phyloP scores from a whole-genome alignment of 2,113 vertebrate species.

The Tachysurus fulvidraco region DNA sequence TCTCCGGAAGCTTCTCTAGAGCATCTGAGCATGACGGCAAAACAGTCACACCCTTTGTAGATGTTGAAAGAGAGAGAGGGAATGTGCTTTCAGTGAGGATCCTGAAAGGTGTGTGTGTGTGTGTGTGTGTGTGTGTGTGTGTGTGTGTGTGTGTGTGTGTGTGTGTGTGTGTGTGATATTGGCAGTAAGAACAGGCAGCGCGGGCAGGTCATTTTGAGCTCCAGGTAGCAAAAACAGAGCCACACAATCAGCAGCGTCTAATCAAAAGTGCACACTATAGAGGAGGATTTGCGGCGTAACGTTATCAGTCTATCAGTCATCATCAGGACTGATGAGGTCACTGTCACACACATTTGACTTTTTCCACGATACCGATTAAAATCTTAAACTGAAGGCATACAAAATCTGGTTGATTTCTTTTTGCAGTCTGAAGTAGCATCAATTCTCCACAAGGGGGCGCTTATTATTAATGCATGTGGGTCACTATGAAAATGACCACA shows the following conservation, averaged over 20 bases:
- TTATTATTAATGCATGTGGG: neutral
- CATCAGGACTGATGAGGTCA: slow-evolving; percentile 5
- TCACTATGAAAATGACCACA: neutral
- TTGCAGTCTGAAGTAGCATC: neutral
- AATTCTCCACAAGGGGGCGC: neutral
- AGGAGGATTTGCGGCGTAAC: neutral
- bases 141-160: slow-evolving; percentile 1
- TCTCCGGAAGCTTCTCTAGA: slow-evolving; percentile 53
- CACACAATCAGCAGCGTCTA: slow-evolving; percentile 1
- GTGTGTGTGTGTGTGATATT: slow-evolving; percentile 11
- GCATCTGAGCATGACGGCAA: slow-evolving; percentile 56
- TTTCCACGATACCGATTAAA: slow-evolving; percentile 3
- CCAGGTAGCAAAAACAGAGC: slow-evolving; percentile 9
- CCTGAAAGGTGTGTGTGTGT: slow-evolving; percentile 20
- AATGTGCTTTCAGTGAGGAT: slow-evolving; percentile 21
- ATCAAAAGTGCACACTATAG: neutral
- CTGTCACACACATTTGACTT: neutral
- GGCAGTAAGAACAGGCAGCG: neutral
- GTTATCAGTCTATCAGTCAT: slow-evolving; percentile 18
- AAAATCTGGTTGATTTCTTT: neutral
- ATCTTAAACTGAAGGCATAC: slow-evolving; percentile 1
- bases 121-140: slow-evolving; percentile 19
- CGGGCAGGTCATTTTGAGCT: neutral
- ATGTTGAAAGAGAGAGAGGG: slow-evolving; percentile 30
- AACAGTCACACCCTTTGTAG: slow-evolving; percentile 54